A percentile compares a stretch with the other conserved stretches of the same genome.
These are phyloP conservation scores for Nineta flava DNA, from an alignment of 2,888 invertebrate species.

Conservation along the genomic window DNA sequence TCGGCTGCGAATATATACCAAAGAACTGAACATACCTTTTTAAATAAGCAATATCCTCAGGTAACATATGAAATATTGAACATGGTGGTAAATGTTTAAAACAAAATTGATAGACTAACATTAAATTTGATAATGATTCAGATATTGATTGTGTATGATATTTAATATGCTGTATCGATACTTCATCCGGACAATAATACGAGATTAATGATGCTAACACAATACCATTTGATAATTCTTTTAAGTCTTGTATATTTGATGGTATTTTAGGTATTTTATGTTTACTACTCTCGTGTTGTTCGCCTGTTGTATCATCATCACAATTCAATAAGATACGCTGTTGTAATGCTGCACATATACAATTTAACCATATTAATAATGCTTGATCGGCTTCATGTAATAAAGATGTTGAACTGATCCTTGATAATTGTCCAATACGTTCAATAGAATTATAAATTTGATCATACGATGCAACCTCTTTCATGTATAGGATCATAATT, in stretches of 20 bases:
- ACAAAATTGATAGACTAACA: slow-evolving; percentile 78
- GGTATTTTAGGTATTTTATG: slow-evolving; percentile 21
- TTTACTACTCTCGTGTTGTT: slow-evolving; percentile 17
- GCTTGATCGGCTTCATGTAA: slow-evolving; percentile 35
- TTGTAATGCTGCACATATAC: slow-evolving; percentile 66
- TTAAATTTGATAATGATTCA: slow-evolving; percentile 82
- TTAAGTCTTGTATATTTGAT: slow-evolving; percentile 53
- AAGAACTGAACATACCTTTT: slow-evolving; percentile 63
- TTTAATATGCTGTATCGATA: slow-evolving; percentile 18
- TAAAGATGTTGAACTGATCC: slow-evolving; percentile 14
- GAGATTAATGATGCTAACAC: slow-evolving; percentile 74
- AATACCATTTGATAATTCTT: slow-evolving; percentile 83
- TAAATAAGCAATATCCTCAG: slow-evolving; percentile 92
- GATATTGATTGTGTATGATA: slow-evolving; percentile 57
- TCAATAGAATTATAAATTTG: slow-evolving; percentile 72
- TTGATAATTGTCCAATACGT: slow-evolving; percentile 43
- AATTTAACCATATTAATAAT: slow-evolving; percentile 76
- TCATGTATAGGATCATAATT: slow-evolving; percentile 84
- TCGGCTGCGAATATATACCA: too few species aligned
- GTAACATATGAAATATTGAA: slow-evolving; percentile 82
- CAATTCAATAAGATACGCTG: slow-evolving; percentile 27
- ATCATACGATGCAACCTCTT: slow-evolving; percentile 80
- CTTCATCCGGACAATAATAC: slow-evolving; percentile 74
- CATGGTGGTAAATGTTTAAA: slow-evolving; percentile 71
- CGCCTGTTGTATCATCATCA: not conserved